Evolutionary conservation across 2,797 vertebrate species (phyloP).

Genomic region (Eutrigla gurnardus): DNA sequence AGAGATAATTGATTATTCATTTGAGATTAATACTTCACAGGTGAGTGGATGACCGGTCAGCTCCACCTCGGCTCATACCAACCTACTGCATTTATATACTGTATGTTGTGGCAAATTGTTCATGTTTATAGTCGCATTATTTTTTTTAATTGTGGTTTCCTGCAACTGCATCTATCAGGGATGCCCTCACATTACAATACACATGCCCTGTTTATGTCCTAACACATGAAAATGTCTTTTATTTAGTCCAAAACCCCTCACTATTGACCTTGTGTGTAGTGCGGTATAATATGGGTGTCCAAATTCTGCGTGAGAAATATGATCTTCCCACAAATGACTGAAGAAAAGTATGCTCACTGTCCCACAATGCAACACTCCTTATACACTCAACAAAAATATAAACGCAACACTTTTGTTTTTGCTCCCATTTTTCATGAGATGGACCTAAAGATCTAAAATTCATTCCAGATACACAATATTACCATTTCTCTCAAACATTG

Average conservation of each 20-base stretch:
- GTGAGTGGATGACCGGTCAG: neutral
- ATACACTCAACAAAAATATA: no score
- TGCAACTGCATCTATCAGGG: no score
- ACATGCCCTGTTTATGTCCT: neutral
- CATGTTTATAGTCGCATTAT: neutral
- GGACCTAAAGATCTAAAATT: no score
- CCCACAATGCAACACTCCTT: neutral
- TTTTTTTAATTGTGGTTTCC: no score
- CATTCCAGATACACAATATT: no score
- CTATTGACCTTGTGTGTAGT: neutral
- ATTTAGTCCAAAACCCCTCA: neutral
- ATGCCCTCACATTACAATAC: no score
- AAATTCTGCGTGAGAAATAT: neutral
- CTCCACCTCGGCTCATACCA: neutral
- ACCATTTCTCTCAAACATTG: no score
- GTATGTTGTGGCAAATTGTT: neutral
- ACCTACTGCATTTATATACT: neutral
- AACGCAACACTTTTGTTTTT: no score
- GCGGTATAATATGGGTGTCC: neutral
- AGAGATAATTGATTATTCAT: neutral
- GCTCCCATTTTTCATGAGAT: no score
- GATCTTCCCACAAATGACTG: no score
- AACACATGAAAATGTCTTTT: neutral
- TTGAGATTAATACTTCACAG: slow-evolving; percentile 4
- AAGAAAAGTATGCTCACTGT: neutral